Conservation (phyloP, 2,888 invertebrate genomes). For the Drosophila austrosaltans region DNA sequence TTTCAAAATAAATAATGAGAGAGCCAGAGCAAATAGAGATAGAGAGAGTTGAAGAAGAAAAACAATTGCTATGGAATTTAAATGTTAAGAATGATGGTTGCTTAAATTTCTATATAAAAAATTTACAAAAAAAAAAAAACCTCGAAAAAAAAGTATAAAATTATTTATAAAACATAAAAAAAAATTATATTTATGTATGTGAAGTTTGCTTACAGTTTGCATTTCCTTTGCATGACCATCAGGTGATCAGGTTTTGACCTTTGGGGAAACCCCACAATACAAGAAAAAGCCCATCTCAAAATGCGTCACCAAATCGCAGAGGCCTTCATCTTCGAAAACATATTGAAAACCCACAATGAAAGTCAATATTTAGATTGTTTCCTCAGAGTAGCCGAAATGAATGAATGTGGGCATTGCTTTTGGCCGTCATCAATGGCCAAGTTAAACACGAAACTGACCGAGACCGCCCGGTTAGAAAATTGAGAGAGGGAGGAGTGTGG, state of each 20-base stretch:
- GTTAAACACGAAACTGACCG: not conserved
- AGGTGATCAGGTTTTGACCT: constrained; percentile 19
- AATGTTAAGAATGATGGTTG: constrained; percentile 64
- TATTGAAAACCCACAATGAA: constrained; percentile 47
- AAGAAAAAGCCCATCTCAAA: constrained; percentile 27
- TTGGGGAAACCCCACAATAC: constrained; percentile 59
- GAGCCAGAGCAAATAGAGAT: constrained; percentile 26
- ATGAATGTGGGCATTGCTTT: constrained; percentile 6
- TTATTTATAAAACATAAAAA: constrained; percentile 57
- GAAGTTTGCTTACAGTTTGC: constrained; percentile 17
- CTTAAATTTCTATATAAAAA: constrained; percentile 63
- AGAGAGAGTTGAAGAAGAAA: constrained; percentile 34
- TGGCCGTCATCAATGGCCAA: constrained; percentile 1
- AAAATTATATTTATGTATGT: constrained; percentile 61
- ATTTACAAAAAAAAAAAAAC: constrained; percentile 44
- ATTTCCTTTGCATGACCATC: constrained; percentile 59
- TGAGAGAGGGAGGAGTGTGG: no score
- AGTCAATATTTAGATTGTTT: constrained; percentile 50
- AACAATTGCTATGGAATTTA: constrained; percentile 39
- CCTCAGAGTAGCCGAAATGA: constrained; percentile 16
- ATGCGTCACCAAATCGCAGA: constrained; percentile 55
- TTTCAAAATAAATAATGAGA: constrained; percentile 26
- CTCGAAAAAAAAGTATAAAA: constrained; percentile 69
- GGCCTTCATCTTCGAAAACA: constrained; percentile 59
- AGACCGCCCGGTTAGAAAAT: constrained; percentile 14